phyloP scores from a whole-genome alignment of 2,888 invertebrate genomes.

The Romanomermis culicivorax region DNA sequence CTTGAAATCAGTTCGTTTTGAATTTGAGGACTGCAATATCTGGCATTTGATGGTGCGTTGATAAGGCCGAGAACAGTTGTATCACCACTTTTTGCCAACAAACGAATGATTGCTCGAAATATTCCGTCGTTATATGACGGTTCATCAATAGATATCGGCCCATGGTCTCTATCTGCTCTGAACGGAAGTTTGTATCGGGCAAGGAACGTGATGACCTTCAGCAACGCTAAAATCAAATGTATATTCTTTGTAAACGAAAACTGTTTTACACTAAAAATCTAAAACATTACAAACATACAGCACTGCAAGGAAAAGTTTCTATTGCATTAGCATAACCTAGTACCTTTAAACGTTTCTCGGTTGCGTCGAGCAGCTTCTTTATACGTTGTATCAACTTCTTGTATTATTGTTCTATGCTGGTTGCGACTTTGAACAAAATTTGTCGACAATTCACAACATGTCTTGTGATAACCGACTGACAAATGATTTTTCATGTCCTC shows the following conservation, averaged over 20 bases:
- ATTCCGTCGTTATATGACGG: conserved; percentile 2
- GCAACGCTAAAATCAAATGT: neutral
- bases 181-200: conserved; percentile 4
- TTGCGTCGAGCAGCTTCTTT: neutral
- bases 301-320: no score
- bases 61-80: neutral
- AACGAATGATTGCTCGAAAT: neutral
- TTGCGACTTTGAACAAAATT: neutral
- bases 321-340: neutral
- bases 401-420: neutral
- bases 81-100: conserved; percentile 1
- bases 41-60: neutral
- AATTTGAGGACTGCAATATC: conserved; percentile 1
- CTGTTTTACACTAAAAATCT: neutral
- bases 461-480: neutral
- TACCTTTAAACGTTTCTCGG: neutral
- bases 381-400: neutral
- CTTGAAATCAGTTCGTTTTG: conserved; percentile 5
- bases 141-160: neutral
- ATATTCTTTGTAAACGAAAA: neutral
- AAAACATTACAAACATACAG: no score
- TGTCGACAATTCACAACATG: neutral
- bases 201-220: conserved; percentile 1
- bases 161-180: neutral
- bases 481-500: neutral